Evolutionary conservation across 2,113 vertebrate species (phyloP).

Genomic region (Monarcha castaneiventris): DNA sequence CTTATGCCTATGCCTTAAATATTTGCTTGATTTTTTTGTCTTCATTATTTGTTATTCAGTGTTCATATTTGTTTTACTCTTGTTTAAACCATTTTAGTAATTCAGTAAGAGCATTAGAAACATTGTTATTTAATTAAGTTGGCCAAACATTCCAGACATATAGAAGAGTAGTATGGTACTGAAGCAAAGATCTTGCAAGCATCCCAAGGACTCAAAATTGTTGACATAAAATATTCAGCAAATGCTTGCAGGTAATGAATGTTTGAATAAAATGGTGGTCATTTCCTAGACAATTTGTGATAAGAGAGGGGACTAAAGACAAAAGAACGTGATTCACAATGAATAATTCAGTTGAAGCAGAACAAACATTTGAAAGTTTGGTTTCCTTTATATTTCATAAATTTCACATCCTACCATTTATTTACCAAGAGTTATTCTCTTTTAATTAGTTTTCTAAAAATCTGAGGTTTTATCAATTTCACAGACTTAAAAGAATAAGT

Average conservation of each 20-base stretch:
- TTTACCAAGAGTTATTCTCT: not conserved
- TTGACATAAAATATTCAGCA: conserved; percentile 37
- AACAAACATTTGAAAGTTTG: not conserved
- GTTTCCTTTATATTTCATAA: not conserved
- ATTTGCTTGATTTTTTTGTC: not conserved
- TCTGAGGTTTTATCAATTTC: not conserved
- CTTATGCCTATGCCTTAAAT: not conserved
- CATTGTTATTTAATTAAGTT: not conserved
- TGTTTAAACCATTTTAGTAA: not conserved
- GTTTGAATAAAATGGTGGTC: conserved; percentile 14
- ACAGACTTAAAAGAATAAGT: not conserved
- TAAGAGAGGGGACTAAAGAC: not conserved
- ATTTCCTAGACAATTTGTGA: not conserved
- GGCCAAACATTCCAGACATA: not conserved
- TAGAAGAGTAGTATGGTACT: not conserved
- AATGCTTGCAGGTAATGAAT: conserved; percentile 16
- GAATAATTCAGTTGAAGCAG: not conserved
- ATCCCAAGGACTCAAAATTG: not conserved
- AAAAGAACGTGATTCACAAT: not conserved
- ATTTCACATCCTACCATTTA: not conserved
- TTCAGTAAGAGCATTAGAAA: not conserved
- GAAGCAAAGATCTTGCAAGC: not conserved
- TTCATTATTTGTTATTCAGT: not conserved
- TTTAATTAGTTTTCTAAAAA: not conserved
- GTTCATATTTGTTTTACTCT: not conserved